Percentiles rank a stretch among this genome's conserved stretches.
Evolutionary conservation across 2,888 invertebrate species (phyloP).

Genomic region (Sinhomidia bicolor): DNA sequence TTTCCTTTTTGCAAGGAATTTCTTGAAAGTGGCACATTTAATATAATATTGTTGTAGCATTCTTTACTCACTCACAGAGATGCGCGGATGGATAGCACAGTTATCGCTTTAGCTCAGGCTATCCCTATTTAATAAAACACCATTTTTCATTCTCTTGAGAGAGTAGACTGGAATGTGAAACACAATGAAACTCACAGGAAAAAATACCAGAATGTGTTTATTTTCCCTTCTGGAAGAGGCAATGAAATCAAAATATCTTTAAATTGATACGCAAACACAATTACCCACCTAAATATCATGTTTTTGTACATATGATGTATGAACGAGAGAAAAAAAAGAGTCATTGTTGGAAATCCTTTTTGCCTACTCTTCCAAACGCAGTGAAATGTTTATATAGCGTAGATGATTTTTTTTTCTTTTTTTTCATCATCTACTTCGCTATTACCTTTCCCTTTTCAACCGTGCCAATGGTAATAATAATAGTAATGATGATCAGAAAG

Average conservation of each 20-base stretch:
- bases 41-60: too few species aligned
- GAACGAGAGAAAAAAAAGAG: background rate
- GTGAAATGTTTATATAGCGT: too few species aligned
- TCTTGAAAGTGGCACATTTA: too few species aligned
- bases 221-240: background rate
- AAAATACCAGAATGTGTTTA: background rate
- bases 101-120: too few species aligned
- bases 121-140: too few species aligned
- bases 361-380: background rate
- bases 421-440: background rate
- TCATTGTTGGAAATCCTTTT: background rate
- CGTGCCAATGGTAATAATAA: background rate
- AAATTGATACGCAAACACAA: slow-evolving; percentile 62
- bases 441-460: background rate
- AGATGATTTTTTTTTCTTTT: too few species aligned
- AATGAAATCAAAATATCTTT: slow-evolving; percentile 48
- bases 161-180: too few species aligned
- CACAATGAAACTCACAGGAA: background rate
- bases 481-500: background rate
- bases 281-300: background rate
- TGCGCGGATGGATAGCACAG: too few species aligned
- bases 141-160: too few species aligned
- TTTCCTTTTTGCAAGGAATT: too few species aligned
- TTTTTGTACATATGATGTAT: slow-evolving; percentile 2
- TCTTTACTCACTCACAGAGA: too few species aligned